Base-by-base conservation (phyloP, 2,113 vertebrate species). In the Bettongia penicillata region DNA sequence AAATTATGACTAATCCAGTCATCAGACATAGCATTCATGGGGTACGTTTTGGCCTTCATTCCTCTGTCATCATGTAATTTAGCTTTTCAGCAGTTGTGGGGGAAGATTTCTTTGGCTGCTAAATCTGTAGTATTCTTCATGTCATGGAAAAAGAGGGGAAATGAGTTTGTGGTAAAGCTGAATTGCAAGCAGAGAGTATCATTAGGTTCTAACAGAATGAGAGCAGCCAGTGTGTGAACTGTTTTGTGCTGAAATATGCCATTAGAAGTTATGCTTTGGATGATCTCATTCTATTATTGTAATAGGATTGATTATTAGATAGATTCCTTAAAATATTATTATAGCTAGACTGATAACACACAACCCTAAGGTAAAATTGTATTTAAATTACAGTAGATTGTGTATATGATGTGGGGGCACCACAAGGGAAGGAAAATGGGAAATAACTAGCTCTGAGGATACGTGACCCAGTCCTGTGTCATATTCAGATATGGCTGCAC, bases 211-310 rank as follows among this genome's bases (percentile, higher is more conserved):
- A 68, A 47, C 16, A 14, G 57, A 52, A 31, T 50, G 68, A 11
- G 7, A 51, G 0, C 10, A 23, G 1, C 51, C n/a, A 22, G 14
- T 9, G 0, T 94, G 53, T 94, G 28, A 53, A 49, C 48, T 1
- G 8, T 5, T 49, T 61, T 68, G 28, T 90, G 11, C 14, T 94
- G 53, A 95, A 97, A 57, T 26, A 93, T 53, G 22, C 47, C 89
- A 97, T 96, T 96, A 96, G 93, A 96, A 94, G 91, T 93, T 94
- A 93, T 77, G n/a, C 28, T 97, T 93, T 90, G 49, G 25, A 89
- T 93, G 89, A 97, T 53, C 77, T 97, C n/a, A 14, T 96, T n/a
- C 96, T 89, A 92, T 95, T 92, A 96, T 95, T 91, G 28, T 94
- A 95, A 97, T 55, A 9, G 68, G 25, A 52, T 28, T 57, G 43